Conservation (phyloP, 2,113 vertebrate genomes). For the Urocolius indicus region DNA sequence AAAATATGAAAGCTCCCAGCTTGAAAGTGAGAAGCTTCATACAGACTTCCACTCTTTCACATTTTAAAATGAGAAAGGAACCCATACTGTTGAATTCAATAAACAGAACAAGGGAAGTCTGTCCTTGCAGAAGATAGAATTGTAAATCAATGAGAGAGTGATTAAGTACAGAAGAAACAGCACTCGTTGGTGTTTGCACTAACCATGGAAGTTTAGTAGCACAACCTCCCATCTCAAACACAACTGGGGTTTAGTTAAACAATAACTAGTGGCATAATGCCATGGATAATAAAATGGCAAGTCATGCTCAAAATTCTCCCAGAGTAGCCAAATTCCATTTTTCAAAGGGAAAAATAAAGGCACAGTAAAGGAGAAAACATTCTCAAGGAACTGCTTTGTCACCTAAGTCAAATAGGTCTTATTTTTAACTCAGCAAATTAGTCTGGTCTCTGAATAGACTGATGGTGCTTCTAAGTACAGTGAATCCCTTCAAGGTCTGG, state of each 20-base stretch:
- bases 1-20: not conserved
- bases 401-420: not conserved
- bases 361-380: not conserved
- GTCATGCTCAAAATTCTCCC: not conserved
- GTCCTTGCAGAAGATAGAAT: constrained; percentile 62
- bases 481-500: not conserved
- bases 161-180: constrained; percentile 43
- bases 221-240: not conserved
- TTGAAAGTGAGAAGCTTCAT: constrained; percentile 18
- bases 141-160: constrained; percentile 55
- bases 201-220: constrained; percentile 29
- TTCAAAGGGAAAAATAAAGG: not conserved
- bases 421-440: not conserved
- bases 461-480: not conserved
- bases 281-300: constrained; percentile 29
- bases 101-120: constrained; percentile 54
- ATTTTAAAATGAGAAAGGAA: constrained; percentile 37
- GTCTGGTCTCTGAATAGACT: not conserved
- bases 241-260: constrained; percentile 25
- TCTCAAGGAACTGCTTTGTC: not conserved
- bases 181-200: constrained; percentile 2
- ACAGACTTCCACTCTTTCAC: not conserved
- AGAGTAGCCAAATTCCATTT: not conserved
- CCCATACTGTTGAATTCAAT: constrained; percentile 52
- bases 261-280: not conserved